Conservation (phyloP, 2,888 invertebrate species). For the Apotomis capreana region DNA sequence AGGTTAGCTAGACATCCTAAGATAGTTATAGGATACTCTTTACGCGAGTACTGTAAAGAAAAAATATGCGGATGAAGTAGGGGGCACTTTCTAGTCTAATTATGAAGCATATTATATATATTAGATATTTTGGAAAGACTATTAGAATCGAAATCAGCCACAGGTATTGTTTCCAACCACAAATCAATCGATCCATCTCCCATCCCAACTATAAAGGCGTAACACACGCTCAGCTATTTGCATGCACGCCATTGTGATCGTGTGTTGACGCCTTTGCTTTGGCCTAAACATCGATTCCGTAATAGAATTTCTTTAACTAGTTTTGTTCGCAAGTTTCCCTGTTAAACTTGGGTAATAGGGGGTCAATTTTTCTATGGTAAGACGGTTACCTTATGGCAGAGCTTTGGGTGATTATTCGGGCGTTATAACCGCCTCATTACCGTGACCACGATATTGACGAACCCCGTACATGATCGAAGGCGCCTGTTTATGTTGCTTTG, state of each 20-base stretch:
- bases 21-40: too few species aligned
- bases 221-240: neutral
- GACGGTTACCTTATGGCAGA: neutral
- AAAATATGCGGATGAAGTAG: too few species aligned
- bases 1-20: too few species aligned
- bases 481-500: too few species aligned
- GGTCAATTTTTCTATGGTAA: conserved; percentile 16
- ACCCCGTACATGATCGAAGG: too few species aligned
- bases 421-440: too few species aligned
- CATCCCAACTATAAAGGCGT: neutral
- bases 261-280: conserved; percentile 7
- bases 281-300: conserved; percentile 16
- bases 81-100: too few species aligned
- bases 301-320: conserved; percentile 33
- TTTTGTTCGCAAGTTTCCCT: conserved; percentile 25
- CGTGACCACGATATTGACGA: too few species aligned
- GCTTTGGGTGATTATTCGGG: too few species aligned
- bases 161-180: neutral
- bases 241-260: conserved; percentile 14
- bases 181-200: neutral
- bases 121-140: too few species aligned
- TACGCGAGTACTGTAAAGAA: too few species aligned
- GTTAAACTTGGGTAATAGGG: conserved; percentile 18
- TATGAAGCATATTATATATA: too few species aligned
- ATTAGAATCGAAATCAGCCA: neutral